These are phyloP conservation scores for Megalopta genalis DNA, from an alignment of 1,140 invertebrate species.

Conservation along the genomic window DNA sequence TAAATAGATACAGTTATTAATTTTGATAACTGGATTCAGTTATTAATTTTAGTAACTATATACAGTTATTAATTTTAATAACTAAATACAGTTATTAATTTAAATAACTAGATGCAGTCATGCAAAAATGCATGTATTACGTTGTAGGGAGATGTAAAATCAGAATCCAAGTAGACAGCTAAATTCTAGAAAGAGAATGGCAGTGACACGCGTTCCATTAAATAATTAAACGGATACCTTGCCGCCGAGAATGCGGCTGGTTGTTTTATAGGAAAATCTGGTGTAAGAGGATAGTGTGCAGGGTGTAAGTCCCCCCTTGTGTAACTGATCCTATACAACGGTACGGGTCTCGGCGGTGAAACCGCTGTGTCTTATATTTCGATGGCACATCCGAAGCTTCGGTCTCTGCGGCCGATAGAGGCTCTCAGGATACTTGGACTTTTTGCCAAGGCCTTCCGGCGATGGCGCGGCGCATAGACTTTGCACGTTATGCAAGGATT, in stretches of 20 bases:
- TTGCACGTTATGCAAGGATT: slow-evolving; percentile 45
- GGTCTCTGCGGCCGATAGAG: slow-evolving; percentile 9
- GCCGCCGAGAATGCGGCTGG: background rate
- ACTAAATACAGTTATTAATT: too few species aligned
- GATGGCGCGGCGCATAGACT: slow-evolving; percentile 4
- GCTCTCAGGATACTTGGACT: slow-evolving; percentile 3
- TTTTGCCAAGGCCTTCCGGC: background rate
- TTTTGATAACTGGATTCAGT: too few species aligned
- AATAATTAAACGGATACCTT: background rate
- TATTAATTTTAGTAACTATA: too few species aligned
- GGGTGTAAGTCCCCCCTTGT: background rate
- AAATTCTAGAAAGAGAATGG: too few species aligned
- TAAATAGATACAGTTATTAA: too few species aligned
- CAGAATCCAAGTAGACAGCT: too few species aligned
- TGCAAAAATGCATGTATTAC: too few species aligned
- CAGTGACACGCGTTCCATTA: too few species aligned
- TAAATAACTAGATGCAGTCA: too few species aligned
- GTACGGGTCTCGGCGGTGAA: background rate
- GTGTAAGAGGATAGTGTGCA: background rate
- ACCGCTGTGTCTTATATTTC: background rate
- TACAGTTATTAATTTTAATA: too few species aligned
- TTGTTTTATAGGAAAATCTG: background rate
- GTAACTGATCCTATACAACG: slow-evolving; percentile 1
- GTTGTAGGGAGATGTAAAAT: too few species aligned
- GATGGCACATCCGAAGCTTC: background rate